A percentile compares a stretch with the other conserved stretches of the same genome.
Evolutionary conservation across 2,797 vertebrate species (phyloP).

Genomic region (Acanthiza pusilla): DNA sequence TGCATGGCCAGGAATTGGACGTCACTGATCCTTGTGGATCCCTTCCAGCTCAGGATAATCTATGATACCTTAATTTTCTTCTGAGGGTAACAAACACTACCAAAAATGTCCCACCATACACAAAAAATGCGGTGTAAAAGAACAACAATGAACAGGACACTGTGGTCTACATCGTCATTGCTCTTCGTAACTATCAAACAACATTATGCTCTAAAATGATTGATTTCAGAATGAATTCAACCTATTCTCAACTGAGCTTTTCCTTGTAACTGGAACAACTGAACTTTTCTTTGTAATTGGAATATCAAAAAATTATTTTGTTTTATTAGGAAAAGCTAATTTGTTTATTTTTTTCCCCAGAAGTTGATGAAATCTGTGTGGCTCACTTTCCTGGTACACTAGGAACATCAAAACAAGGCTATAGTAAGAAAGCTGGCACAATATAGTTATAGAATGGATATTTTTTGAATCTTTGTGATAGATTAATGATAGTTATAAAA

Average conservation of each 20-base stretch:
- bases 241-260: background rate
- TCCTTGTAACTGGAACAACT: background rate
- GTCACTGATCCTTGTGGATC: rapidly evolving
- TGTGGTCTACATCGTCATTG: background rate
- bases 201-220: background rate
- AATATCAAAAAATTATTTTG: background rate
- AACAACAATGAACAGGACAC: background rate
- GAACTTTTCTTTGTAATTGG: background rate
- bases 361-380: background rate
- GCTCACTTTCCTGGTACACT: background rate
- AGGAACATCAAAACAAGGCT: background rate
- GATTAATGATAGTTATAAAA: conserved; percentile 44
- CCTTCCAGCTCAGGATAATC: background rate
- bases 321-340: background rate
- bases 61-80: background rate
- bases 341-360: background rate
- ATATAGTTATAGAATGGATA: background rate
- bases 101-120: background rate
- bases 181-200: background rate
- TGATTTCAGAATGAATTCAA: background rate
- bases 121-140: background rate
- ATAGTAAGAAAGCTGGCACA: background rate
- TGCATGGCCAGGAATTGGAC: background rate
- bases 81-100: background rate
- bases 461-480: conserved; percentile 13